Percentiles rank a stretch among this genome's conserved stretches.
phyloP scores from a whole-genome alignment of 2,888 invertebrate species.

The Ectropis crepuscularia region DNA sequence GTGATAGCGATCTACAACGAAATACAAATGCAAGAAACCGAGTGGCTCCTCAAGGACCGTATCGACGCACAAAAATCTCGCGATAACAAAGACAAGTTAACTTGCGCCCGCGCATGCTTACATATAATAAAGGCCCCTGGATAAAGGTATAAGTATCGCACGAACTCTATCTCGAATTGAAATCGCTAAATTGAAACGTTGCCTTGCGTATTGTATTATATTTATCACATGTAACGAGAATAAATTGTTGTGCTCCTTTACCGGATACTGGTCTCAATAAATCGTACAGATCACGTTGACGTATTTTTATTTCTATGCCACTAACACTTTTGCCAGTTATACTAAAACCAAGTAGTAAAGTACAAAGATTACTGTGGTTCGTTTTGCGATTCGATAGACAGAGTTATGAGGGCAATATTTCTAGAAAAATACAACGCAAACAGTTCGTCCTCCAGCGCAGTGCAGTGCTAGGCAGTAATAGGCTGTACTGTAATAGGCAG shows the following conservation, averaged over 20 bases:
- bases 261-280: too few species aligned
- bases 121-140: conserved; percentile 73
- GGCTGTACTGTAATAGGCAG: neutral
- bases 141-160: conserved; percentile 75
- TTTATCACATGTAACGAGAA: conserved; percentile 23
- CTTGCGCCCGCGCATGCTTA: conserved; percentile 69
- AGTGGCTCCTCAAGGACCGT: conserved; percentile 60
- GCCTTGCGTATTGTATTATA: conserved; percentile 64
- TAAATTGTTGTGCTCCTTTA: too few species aligned
- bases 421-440: too few species aligned
- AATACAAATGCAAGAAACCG: conserved; percentile 54
- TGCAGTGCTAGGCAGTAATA: too few species aligned
- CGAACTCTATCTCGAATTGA: conserved; percentile 68
- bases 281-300: too few species aligned
- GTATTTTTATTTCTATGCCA: too few species aligned
- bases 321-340: too few species aligned
- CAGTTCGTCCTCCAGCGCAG: too few species aligned
- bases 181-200: conserved; percentile 82
- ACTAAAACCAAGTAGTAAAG: too few species aligned
- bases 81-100: conserved; percentile 81
- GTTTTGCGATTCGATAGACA: too few species aligned
- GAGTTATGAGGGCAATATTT: too few species aligned
- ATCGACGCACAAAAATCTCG: conserved; percentile 77
- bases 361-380: too few species aligned
- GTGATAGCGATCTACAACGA: conserved; percentile 64